These are phyloP conservation scores for Tinea pellionella DNA, from an alignment of 2,888 invertebrate genomes.

Conservation along the genomic window DNA sequence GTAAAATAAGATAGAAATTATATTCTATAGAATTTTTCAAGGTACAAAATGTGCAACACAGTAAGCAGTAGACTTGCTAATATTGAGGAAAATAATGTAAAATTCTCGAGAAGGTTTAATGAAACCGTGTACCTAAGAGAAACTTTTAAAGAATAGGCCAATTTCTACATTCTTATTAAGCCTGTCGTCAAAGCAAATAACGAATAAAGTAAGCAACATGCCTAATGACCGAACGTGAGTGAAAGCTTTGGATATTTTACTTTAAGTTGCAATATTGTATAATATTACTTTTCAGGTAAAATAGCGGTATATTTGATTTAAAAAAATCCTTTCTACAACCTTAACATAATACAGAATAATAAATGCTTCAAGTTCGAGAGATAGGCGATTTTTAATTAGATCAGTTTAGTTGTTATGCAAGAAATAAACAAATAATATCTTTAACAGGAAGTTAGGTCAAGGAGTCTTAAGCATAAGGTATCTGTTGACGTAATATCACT, in stretches of 20 bases:
- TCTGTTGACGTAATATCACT: not conserved
- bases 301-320: not conserved
- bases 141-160: not conserved
- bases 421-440: too few species aligned
- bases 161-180: constrained; percentile 1
- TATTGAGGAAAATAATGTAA: not conserved
- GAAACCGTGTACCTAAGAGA: not conserved
- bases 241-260: constrained; percentile 43
- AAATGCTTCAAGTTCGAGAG: too few species aligned
- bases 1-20: too few species aligned
- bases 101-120: not conserved
- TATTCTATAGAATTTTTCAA: too few species aligned
- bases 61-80: too few species aligned
- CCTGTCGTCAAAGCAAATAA: constrained; percentile 2
- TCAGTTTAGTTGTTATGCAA: too few species aligned
- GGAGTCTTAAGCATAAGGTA: not conserved
- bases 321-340: not conserved
- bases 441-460: too few species aligned
- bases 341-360: too few species aligned
- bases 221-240: constrained; percentile 52
- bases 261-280: constrained; percentile 24
- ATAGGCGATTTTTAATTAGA: too few species aligned
- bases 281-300: constrained; percentile 23
- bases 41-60: too few species aligned
- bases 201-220: constrained; percentile 18